A percentile compares a stretch with the other conserved stretches of the same genome.
Evolutionary conservation across 2,888 invertebrate species (phyloP).

Genomic region (Ectropis crepuscularia): DNA sequence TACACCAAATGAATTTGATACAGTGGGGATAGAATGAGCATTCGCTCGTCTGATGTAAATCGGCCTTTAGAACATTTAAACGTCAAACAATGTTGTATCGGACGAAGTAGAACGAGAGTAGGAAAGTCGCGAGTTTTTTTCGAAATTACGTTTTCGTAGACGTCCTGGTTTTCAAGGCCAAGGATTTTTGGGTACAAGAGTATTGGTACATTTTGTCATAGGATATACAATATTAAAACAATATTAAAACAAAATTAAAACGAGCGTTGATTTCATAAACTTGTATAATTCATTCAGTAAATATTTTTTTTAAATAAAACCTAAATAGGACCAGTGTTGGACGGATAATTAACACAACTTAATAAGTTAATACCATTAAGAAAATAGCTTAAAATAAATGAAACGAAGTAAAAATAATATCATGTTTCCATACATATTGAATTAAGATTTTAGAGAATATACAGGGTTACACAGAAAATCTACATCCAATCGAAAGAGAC

Average conservation of each 20-base stretch:
- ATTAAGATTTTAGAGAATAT: neutral
- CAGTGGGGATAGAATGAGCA: no score
- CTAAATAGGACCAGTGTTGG: slow-evolving; percentile 34
- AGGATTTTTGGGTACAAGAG: no score
- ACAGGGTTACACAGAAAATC: neutral
- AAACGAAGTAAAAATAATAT: slow-evolving; percentile 5
- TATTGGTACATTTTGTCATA: no score
- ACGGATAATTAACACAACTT: slow-evolving; percentile 30
- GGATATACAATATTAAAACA: neutral
- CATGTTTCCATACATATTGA: neutral
- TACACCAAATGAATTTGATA: no score
- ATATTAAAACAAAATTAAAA: slow-evolving; percentile 8
- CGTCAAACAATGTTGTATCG: no score
- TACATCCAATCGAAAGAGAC: no score
- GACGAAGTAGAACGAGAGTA: no score
- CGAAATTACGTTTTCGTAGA: no score
- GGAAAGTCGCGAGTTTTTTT: no score
- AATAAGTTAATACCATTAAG: slow-evolving; percentile 22
- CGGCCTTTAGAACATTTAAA: no score
- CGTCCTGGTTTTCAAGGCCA: no score
- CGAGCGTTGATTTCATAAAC: slow-evolving; percentile 16
- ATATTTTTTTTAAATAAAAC: slow-evolving; percentile 25
- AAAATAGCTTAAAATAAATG: slow-evolving; percentile 16
- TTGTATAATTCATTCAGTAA: slow-evolving; percentile 33
- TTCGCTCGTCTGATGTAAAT: no score